Base-by-base conservation (phyloP, 2,888 invertebrate genomes). In the Eupithecia abbreviata region DNA sequence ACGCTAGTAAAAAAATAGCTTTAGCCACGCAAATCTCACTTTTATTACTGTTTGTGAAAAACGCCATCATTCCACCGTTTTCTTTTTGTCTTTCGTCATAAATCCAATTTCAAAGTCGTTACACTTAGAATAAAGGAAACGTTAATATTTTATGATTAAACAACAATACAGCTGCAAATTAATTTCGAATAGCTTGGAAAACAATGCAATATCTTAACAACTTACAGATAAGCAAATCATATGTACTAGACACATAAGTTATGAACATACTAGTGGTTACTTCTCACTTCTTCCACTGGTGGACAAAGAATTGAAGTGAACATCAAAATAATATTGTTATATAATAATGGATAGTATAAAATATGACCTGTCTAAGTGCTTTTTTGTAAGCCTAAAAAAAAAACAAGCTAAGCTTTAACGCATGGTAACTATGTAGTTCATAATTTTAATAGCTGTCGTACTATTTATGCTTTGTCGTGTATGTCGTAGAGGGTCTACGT, bases 91-190 rank as follows among this genome's bases (percentile, higher is more conserved):
- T 79, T 79, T 74, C 66, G 49, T 76, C 78, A 68, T 68, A 75
- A 81, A 81, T 81, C 77, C 78, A 78, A 74, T 80, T 79, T 75
- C 76, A 81, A 81, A 80, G 75, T 82, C 78, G 76, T 81, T 81
- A 76, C 79, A 82, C 74, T 80, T 77, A 70, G 75, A 77, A 77
- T 77, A 66, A 68, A 70, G 70, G 71, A 74, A 78, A 81, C 77
- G 77, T 79, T 77, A 82, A 80, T 83, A 75, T 79, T 78, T 79
- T 77, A 74, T 79, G 80, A 80, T 81, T 82, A 81, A 82, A 83
- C 79, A 73, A 77, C 77, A 78, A 81, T 80, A 79, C 71, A 79
- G 79, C 77, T 71, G 77, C 78, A 80, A 79, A 80, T 80, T 81
- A 80, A 76, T 73, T 81, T 80, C 55, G 18, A 7, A 55, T 55